Base-by-base conservation (phyloP, 2,797 vertebrate genomes). In the Ataeniobius toweri region DNA sequence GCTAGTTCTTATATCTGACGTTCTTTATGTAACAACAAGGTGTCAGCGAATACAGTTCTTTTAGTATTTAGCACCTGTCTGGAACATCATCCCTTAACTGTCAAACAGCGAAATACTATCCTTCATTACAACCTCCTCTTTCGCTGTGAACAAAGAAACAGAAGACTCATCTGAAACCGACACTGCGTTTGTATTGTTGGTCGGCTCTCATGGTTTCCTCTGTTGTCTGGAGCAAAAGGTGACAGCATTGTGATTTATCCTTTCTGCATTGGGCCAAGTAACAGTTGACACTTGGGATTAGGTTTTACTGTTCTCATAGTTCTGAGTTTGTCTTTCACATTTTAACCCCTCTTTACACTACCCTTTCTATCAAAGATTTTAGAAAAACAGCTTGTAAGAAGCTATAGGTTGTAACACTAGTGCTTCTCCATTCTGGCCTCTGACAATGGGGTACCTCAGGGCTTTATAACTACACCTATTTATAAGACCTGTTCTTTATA, bases 51-150 rank as follows among this genome's bases (percentile, higher is more conserved):
- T 74, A 68, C 71, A 74, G 50, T 46, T 61, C 61, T 78, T 75
- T 65, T 53, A 72, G 61, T 76, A 67, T 89, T 87, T 86, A 84
- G 61, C 88, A 89, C 80, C 89, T 89, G 89, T 75, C 75, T 77
- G 75, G 26, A 81, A 76, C 68, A 63, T 59, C 80, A 74, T 73
- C 75, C 85, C 31, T 16, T 76, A 69, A 82, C 83, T 82, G 63
- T 36, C 75, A 58, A 75, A 76, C 80, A 13, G 69, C 44, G 87
- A 77, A 93, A 93, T 74, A 56, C 78, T 71, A 94, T 77, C 91
- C 84, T 50, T 91, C 89, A 93, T 94, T 94, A 94, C 92, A 90
- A 90, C 84, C 91, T 94, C 89, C 71, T 85, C 84, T 93, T 88
- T 91, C 90, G 86, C 85, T 14, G 0, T 0, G 53, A 78, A 94